phyloP scores from a whole-genome alignment of 1,140 invertebrate species.

The Scaptodrosophila lebanonensis region DNA sequence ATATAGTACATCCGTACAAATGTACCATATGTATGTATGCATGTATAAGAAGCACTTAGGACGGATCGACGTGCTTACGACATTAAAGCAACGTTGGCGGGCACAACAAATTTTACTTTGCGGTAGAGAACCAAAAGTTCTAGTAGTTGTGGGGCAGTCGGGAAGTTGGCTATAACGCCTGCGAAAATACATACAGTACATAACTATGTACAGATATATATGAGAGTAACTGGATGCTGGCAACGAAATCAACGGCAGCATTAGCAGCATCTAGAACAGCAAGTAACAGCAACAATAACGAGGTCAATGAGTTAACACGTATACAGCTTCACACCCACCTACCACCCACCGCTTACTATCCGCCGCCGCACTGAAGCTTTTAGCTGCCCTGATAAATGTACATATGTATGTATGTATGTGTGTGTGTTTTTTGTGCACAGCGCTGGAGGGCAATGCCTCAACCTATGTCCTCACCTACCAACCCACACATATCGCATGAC shows the following conservation, averaged over 20 bases:
- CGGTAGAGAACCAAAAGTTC: slow-evolving; percentile 11
- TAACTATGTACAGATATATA: not conserved
- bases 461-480: not conserved
- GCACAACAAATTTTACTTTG: no score
- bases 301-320: slow-evolving; percentile 56
- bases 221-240: slow-evolving; percentile 16
- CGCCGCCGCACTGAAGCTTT: slow-evolving; percentile 26
- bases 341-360: not conserved
- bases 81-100: slow-evolving; percentile 22
- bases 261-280: slow-evolving; percentile 12
- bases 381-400: not conserved
- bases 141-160: slow-evolving; percentile 16
- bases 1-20: no score
- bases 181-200: not conserved
- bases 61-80: slow-evolving; percentile 45
- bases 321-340: not conserved
- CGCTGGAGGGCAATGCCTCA: slow-evolving; percentile 34
- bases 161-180: not conserved
- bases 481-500: no score
- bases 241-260: slow-evolving; percentile 32
- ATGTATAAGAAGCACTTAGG: slow-evolving; percentile 47
- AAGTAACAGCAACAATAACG: slow-evolving; percentile 31
- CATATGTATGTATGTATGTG: no score
- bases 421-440: not conserved
- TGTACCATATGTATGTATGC: no score